Evolutionary conservation across 2,113 vertebrate genomes (phyloP).

Genomic region (Toxostoma redivivum): DNA sequence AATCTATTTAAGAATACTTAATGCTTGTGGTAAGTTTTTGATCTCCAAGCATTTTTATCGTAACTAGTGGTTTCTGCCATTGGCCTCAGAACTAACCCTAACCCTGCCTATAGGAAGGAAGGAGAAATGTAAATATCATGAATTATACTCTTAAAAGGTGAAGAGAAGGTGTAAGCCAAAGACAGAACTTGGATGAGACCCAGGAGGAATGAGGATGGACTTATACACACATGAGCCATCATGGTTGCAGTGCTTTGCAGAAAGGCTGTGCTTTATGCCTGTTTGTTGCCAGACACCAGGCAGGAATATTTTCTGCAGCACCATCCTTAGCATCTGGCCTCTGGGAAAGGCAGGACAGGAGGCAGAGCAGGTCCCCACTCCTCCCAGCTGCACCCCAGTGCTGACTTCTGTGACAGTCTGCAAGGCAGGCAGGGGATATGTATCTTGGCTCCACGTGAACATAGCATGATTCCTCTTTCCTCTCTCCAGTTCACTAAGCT

Average conservation of each 20-base stretch:
- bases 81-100: neutral
- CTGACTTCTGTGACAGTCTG: rapidly evolving
- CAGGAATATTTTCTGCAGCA: neutral
- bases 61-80: neutral
- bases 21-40: neutral
- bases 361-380: rapidly evolving
- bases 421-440: neutral
- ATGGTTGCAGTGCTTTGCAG: neutral
- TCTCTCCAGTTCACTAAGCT: neutral
- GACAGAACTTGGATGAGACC: neutral
- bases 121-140: neutral
- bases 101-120: neutral
- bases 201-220: neutral
- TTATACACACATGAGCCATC: rapidly evolving
- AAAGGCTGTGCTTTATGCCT: neutral
- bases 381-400: neutral
- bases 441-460: neutral
- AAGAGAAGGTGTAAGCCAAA: neutral
- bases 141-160: neutral
- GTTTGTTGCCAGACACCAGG: neutral
- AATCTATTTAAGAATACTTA: neutral
- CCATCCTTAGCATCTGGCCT: neutral
- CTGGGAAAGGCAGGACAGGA: neutral
- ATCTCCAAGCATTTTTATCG: neutral
- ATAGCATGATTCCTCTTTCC: neutral